Percentiles rank a stretch among this genome's conserved stretches.
phyloP scores from a whole-genome alignment of 2,797 vertebrate species.

The Lerista edwardsae region DNA sequence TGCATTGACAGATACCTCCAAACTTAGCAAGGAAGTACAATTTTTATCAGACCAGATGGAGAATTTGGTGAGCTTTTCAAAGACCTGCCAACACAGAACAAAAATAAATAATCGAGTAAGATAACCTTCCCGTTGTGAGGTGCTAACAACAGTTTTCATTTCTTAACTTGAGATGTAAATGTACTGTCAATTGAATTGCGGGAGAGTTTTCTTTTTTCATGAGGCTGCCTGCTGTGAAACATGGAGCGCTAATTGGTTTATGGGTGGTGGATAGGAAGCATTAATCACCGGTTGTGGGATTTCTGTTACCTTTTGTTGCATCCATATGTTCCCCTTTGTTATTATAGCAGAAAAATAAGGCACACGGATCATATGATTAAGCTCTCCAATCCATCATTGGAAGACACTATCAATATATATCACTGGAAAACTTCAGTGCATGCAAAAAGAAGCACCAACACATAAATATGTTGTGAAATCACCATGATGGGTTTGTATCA shows the following conservation, averaged over 20 bases:
- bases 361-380: not conserved
- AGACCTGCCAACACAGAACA: not conserved
- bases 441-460: not conserved
- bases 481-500: not conserved
- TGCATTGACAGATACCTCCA: too few species aligned
- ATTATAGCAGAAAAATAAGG: conserved; percentile 7
- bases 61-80: not conserved
- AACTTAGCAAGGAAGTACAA: too few species aligned
- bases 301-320: conserved; percentile 25
- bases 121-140: not conserved
- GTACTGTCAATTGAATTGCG: not conserved
- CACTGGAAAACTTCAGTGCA: not conserved
- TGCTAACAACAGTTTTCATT: not conserved
- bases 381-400: not conserved
- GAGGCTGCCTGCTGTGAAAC: conserved; percentile 6
- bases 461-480: not conserved
- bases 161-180: conserved; percentile 20
- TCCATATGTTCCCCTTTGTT: conserved; percentile 16
- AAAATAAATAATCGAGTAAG: conserved; percentile 9
- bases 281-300: conserved; percentile 35
- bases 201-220: conserved; percentile 10
- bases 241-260: conserved; percentile 2
- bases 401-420: fast-evolving
- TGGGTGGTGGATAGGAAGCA: conserved; percentile 5
- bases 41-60: not conserved